Evolutionary conservation across 2,797 vertebrate species (phyloP), one percentile per base, ranked within the genome.

Genomic region (Miichthys miiuy): DNA sequence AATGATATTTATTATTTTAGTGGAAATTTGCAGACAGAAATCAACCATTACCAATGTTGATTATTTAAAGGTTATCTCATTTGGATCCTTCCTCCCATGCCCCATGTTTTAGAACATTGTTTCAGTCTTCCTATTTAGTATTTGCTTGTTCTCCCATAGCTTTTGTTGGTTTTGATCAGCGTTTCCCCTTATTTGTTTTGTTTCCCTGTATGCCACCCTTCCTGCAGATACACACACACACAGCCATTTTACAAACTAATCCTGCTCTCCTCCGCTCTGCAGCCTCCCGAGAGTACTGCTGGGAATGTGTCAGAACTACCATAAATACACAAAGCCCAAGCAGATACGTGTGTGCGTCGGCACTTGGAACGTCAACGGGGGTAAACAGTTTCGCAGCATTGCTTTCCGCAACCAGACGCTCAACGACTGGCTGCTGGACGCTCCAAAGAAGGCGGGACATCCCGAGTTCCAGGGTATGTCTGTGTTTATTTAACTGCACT

Each of bases 361-460:
- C 52, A 99, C 98, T 0, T 99, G 98, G 98, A 99, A 99, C 0
- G 98, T 99, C 41, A 99, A 99, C 0, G 98, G 98, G 0, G 98
- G 98, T 8, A 99, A 99, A 90, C 98, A 99, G 84, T 99, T 99
- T 82, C 96, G 98, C 82, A 99, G 98, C 79, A 99, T 99, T 54
- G 98, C 98, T 21, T 99, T 97, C 91, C 96, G 97, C 89, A 99
- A 99, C 87, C 97, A 99, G 90, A 99, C 98, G 0, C 97, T 99
- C 62, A 99, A 97, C 20, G 98, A 99, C 89, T 99, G 98, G 98
- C 95, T 99, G 64, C 87, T 99, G 16, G 98, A 99, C 50, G 98
- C 98, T 18, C 98, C 98, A 0, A 96, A 95, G 90, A 95, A 97
- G 84, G 97, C 96, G 7, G 97, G 97, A 0, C 86, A 96, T 92